Evolutionary conservation across 2,113 vertebrate genomes (phyloP).

Genomic region (Morone chrysops): DNA sequence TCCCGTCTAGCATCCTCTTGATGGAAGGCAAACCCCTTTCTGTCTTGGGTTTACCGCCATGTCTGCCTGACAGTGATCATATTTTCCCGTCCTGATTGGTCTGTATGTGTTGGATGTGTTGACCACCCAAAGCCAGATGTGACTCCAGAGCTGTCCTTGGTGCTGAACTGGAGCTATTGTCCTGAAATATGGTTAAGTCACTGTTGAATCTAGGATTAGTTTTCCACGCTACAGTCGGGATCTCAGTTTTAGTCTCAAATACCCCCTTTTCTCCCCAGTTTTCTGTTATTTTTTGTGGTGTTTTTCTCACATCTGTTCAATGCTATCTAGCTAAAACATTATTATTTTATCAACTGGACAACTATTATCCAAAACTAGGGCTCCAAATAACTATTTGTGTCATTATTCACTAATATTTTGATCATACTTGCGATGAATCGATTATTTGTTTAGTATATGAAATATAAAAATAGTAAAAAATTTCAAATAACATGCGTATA

Average conservation of each 20-base stretch:
- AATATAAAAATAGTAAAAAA: neutral
- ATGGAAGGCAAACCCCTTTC: constrained; percentile 7
- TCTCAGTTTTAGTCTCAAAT: neutral
- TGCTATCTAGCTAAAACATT: neutral
- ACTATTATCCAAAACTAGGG: neutral
- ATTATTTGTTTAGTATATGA: neutral
- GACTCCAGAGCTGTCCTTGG: constrained; percentile 4
- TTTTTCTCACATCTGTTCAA: neutral
- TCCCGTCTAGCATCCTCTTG: constrained; percentile 1
- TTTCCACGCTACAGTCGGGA: neutral
- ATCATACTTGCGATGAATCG: neutral
- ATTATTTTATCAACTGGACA: neutral
- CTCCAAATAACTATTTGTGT: neutral
- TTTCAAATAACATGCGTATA: neutral
- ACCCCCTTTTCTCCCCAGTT: neutral
- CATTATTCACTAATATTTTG: neutral
- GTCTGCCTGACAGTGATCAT: neutral
- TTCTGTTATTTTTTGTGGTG: neutral
- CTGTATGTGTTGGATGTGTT: neutral
- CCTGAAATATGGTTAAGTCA: neutral
- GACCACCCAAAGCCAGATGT: neutral
- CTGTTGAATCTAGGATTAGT: neutral
- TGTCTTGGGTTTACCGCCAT: neutral
- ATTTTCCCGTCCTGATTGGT: neutral
- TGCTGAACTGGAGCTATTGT: neutral